Evolutionary conservation across 2,113 vertebrate genomes (phyloP).

Genomic region (Muntiacus reevesi): DNA sequence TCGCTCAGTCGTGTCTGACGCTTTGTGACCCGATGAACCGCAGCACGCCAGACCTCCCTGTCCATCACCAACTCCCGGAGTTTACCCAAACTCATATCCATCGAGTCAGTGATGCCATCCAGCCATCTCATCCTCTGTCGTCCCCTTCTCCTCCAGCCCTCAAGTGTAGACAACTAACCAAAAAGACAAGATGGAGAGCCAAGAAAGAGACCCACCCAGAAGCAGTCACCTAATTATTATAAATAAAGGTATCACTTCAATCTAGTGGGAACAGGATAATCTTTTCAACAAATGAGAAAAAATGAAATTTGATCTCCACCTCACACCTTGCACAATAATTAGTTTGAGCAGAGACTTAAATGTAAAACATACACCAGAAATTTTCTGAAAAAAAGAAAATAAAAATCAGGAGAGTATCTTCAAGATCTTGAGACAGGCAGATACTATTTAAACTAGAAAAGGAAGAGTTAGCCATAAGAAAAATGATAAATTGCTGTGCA

Average conservation of each 20-base stretch:
- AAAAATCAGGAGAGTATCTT: background rate
- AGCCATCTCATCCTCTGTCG: background rate
- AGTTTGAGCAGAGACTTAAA: background rate
- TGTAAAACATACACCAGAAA: background rate
- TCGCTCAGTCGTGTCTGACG: fast-evolving
- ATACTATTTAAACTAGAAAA: slow-evolving; percentile 28
- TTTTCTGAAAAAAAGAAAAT: background rate
- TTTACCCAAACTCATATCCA: background rate
- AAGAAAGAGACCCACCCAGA: background rate
- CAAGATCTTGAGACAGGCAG: background rate
- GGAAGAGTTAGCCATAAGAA: background rate
- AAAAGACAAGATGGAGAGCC: background rate
- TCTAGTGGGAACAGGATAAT: background rate
- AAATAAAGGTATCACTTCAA: background rate
- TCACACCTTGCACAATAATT: background rate
- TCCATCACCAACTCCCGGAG: background rate
- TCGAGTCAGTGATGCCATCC: background rate
- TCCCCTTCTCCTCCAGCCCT: background rate
- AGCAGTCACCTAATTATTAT: background rate
- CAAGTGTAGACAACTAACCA: background rate
- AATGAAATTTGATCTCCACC: background rate
- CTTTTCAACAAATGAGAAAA: background rate
- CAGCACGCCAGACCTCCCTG: background rate
- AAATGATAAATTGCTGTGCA: background rate
- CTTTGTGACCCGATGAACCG: fast-evolving